Conservation (phyloP, 1,140 invertebrate genomes). For the Musca domestica region DNA sequence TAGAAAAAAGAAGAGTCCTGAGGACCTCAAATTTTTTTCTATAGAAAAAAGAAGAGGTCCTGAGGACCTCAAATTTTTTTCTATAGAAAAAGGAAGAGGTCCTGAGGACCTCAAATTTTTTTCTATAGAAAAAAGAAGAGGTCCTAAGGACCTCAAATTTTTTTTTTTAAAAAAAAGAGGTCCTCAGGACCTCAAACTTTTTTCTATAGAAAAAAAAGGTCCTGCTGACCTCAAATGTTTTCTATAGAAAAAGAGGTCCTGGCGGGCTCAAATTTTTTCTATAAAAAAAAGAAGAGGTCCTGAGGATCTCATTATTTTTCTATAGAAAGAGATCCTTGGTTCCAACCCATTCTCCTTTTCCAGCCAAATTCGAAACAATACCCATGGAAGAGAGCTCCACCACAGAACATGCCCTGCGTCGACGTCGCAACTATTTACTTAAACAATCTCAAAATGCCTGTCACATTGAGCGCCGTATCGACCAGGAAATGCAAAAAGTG, state of each 20-base stretch:
- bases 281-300: not conserved
- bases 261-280: not conserved
- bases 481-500: constrained; percentile 46
- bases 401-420: constrained; percentile 35
- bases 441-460: constrained; percentile 43
- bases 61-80: too few relatives aligned
- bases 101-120: too few relatives aligned
- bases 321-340: not conserved
- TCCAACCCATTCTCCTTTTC: not conserved
- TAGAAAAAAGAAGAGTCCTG: too few relatives aligned
- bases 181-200: not conserved
- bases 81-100: too few relatives aligned
- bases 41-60: too few relatives aligned
- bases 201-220: too few relatives aligned
- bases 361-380: constrained; percentile 39
- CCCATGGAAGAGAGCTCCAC: constrained; percentile 34
- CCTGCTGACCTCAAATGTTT: not conserved
- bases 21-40: too few relatives aligned
- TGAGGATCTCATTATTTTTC: too few relatives aligned
- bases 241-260: not conserved
- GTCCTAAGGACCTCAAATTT: too few relatives aligned
- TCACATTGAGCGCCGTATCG: constrained; percentile 44
- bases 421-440: constrained; percentile 33
- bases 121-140: too few relatives aligned
- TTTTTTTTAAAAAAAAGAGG: not conserved